Conservation (phyloP, 2,888 invertebrate genomes). For the Habrosyne pyritoides region DNA sequence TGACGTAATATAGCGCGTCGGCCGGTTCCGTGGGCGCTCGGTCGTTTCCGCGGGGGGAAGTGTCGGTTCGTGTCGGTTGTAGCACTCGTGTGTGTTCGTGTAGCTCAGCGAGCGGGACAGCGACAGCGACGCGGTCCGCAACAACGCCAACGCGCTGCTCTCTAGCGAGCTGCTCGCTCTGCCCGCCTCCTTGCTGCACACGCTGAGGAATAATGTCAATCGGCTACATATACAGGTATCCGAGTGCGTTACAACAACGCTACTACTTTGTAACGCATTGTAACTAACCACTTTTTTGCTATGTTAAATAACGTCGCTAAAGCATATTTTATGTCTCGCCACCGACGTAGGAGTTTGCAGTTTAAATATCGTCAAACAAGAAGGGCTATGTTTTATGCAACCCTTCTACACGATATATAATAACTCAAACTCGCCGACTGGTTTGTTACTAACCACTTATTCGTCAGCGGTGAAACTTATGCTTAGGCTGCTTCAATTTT, state of each 20-base stretch:
- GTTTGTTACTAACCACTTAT: not conserved
- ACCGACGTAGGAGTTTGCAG: not conserved
- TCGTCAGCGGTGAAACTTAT: not conserved
- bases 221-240: conserved; percentile 68
- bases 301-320: not conserved
- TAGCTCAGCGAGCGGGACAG: conserved; percentile 38
- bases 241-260: conserved; percentile 1
- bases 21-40: not conserved
- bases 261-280: not conserved
- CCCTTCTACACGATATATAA: too few species aligned
- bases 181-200: conserved; percentile 76
- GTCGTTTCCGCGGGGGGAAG: not conserved
- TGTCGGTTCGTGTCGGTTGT: conserved; percentile 11
- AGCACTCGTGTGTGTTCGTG: conserved; percentile 36
- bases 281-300: not conserved
- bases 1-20: not conserved
- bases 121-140: conserved; percentile 86
- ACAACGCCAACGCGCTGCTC: conserved; percentile 91
- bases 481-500: not conserved
- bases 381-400: too few species aligned
- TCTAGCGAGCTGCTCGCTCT: conserved; percentile 87
- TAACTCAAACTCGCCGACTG: not conserved
- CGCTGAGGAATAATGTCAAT: conserved; percentile 60
- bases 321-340: not conserved
- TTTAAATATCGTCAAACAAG: too few species aligned